phyloP scores from a whole-genome alignment of 1,140 invertebrate species.

The Pogonognathellus flavescens region DNA sequence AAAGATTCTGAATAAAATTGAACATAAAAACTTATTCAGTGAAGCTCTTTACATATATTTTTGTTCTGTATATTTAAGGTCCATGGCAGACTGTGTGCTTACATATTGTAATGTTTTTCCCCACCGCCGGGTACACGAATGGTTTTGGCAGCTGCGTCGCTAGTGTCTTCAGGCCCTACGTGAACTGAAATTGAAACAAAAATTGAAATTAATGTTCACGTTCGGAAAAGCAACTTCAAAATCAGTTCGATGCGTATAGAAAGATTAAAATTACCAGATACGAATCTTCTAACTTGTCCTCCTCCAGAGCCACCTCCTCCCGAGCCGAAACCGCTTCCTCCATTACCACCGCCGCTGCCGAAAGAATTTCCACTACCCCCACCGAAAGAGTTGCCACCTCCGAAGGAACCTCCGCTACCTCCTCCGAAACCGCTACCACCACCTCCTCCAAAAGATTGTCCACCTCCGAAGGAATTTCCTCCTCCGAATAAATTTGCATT shows the following conservation, averaged over 20 bases:
- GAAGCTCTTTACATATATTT: background rate
- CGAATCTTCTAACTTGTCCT: constrained; percentile 32
- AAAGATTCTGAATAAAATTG: constrained; percentile 78
- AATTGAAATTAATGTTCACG: background rate
- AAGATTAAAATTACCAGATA: background rate
- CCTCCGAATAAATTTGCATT: background rate
- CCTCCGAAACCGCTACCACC: background rate
- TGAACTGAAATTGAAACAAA: background rate
- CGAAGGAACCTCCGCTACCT: background rate
- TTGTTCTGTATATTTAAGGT: constrained; percentile 23
- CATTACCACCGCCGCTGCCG: background rate
- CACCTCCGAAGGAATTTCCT: background rate
- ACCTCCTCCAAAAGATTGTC: background rate
- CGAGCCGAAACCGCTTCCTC: constrained; percentile 22
- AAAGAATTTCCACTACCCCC: background rate
- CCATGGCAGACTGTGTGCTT: background rate
- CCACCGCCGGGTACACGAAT: constrained; percentile 53
- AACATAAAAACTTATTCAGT: background rate
- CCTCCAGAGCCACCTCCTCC: constrained; percentile 1
- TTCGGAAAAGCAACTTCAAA: background rate
- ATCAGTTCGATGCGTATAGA: background rate
- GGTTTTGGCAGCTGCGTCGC: background rate
- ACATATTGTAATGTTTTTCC: constrained; percentile 41
- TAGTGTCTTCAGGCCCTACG: background rate
- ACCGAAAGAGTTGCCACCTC: background rate